Evolutionary conservation across 2,113 vertebrate genomes (phyloP).

Genomic region (Felis chaus): DNA sequence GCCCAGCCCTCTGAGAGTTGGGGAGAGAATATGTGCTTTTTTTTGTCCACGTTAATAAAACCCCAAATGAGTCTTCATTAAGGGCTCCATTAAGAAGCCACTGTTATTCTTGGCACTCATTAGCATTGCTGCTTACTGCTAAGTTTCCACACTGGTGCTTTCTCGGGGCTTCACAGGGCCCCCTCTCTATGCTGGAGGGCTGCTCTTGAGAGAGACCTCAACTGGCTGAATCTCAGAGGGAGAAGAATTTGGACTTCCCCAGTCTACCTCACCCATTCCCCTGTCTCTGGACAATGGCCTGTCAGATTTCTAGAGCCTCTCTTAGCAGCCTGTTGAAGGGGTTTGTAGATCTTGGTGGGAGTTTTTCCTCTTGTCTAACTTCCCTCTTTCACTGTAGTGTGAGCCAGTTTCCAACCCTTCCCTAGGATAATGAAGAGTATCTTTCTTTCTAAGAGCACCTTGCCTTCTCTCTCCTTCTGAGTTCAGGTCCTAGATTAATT

Average conservation of each 20-base stretch:
- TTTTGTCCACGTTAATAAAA: slow-evolving; percentile 86
- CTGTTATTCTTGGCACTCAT: slow-evolving; percentile 85
- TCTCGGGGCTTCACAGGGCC: slow-evolving; percentile 56
- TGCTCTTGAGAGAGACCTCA: background rate
- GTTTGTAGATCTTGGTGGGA: background rate
- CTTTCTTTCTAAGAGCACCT: background rate
- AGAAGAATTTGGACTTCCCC: background rate
- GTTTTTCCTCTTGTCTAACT: background rate
- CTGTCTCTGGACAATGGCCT: background rate
- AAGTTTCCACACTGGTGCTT: slow-evolving; percentile 82
- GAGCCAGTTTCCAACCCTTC: background rate
- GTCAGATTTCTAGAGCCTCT: background rate
- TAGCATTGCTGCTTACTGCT: slow-evolving; percentile 81
- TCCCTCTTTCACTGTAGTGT: background rate
- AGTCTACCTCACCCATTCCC: background rate
- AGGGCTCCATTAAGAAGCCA: slow-evolving; percentile 85
- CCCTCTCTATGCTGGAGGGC: background rate
- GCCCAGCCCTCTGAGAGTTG: slow-evolving; percentile 57
- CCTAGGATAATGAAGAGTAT: background rate
- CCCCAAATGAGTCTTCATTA: slow-evolving; percentile 88
- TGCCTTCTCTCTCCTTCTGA: background rate
- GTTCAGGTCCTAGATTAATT: background rate
- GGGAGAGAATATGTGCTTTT: slow-evolving; percentile 81
- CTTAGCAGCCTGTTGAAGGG: background rate
- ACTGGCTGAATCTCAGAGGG: background rate